Evolutionary conservation across 2,888 invertebrate genomes (phyloP).

Genomic region (Norana najaformis): DNA sequence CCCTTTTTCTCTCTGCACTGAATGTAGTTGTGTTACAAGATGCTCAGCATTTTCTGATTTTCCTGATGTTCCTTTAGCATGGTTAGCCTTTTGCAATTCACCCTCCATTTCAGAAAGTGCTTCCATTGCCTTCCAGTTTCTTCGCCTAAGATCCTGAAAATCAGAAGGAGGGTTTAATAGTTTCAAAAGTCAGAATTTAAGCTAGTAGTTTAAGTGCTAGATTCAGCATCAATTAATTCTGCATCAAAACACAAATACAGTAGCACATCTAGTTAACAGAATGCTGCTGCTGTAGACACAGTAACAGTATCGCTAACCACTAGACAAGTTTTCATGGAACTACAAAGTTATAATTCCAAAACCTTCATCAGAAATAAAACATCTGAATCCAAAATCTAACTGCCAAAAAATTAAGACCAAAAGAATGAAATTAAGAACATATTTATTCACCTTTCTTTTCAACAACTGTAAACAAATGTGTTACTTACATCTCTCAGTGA

Average conservation of each 20-base stretch:
- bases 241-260: not conserved
- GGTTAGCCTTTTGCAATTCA: not conserved
- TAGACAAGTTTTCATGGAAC: not conserved
- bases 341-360: not conserved
- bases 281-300: not conserved
- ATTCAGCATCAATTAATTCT: not conserved
- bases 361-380: not conserved
- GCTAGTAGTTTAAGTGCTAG: not conserved
- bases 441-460: not conserved
- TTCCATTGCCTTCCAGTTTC: conserved; percentile 20
- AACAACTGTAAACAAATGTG: not conserved
- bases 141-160: conserved; percentile 21
- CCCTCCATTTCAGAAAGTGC: conserved; percentile 20
- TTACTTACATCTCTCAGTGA: not conserved
- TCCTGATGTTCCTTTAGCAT: not conserved
- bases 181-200: not conserved
- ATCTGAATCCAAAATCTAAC: not conserved
- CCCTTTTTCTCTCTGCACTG: not conserved
- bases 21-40: not conserved
- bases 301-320: not conserved
- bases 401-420: not conserved
- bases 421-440: not conserved
- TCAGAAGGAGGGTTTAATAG: not conserved
- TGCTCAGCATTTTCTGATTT: not conserved
- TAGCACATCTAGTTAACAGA: not conserved